Conservation (phyloP, 2,797 vertebrate species). For the Cuculus canorus region DNA sequence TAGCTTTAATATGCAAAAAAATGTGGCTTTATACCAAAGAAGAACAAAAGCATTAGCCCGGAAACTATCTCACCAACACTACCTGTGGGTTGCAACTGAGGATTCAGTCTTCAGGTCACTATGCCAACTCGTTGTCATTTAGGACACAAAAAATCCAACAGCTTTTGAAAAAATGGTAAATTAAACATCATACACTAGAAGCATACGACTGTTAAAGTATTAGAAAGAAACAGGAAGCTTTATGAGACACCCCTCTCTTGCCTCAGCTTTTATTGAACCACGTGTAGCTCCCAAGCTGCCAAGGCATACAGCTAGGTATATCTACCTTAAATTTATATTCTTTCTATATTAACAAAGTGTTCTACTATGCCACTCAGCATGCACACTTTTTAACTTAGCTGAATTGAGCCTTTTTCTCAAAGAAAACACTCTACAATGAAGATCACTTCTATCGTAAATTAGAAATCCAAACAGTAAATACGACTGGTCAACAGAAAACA, state of each 20-base stretch:
- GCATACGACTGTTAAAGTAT: background rate
- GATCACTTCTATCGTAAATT: background rate
- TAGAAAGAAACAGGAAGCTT: slow-evolving; percentile 25
- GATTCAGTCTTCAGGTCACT: background rate
- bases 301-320: background rate
- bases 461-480: background rate
- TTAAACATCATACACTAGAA: background rate
- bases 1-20: background rate
- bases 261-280: background rate
- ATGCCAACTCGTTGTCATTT: background rate
- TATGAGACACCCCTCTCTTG: background rate
- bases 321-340: background rate
- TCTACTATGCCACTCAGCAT: background rate
- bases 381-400: background rate
- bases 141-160: background rate
- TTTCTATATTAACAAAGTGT: background rate
- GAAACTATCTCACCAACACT: background rate
- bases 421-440: background rate
- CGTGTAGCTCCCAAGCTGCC: background rate
- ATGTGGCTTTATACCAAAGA: background rate
- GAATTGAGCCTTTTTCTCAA: background rate
- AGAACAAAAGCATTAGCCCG: background rate
- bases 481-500: background rate
- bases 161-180: background rate
- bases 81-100: background rate